A percentile compares a stretch with the other conserved stretches of the same genome.
Evolutionary conservation across 2,113 vertebrate genomes (phyloP).

Genomic region (Pampusana beccarii): DNA sequence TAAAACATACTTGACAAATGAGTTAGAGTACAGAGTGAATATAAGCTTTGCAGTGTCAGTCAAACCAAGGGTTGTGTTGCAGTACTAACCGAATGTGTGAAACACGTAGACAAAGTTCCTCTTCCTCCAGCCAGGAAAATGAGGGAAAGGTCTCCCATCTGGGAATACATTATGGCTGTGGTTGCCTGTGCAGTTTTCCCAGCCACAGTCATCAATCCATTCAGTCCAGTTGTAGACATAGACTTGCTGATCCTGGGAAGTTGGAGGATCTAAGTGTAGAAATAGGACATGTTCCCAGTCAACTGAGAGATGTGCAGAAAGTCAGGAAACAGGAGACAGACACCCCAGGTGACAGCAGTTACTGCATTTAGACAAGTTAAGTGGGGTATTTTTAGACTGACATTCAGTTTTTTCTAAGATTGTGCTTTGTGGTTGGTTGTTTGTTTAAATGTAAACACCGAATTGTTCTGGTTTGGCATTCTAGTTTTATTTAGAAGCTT

Average conservation of each 20-base stretch:
- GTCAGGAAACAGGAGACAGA: background rate
- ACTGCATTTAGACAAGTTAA: background rate
- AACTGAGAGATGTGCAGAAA: background rate
- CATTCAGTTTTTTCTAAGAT: background rate
- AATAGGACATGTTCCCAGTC: background rate
- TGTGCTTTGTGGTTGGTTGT: background rate
- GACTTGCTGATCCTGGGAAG: conserved; percentile 25
- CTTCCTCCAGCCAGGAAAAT: conserved; percentile 79
- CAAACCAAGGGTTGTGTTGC: background rate
- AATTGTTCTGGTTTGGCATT: background rate
- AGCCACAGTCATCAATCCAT: conserved; percentile 80
- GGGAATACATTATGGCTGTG: conserved; percentile 82
- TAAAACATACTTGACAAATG: background rate
- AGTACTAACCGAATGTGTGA: conserved; percentile 84
- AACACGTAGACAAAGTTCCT: conserved; percentile 90
- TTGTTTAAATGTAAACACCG: background rate
- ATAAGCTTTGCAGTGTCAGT: conserved; percentile 48
- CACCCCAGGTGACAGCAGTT: background rate
- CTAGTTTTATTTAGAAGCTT: background rate
- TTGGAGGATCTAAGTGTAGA: conserved; percentile 1
- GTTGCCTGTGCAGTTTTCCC: conserved; percentile 72
- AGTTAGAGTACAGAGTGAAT: background rate
- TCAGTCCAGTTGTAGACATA: conserved; percentile 89
- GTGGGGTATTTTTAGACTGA: background rate
- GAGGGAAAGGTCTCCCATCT: conserved; percentile 88